Percentiles rank a stretch among this genome's conserved stretches.
Evolutionary conservation across 2,113 vertebrate species (phyloP).

Genomic region (Chaenocephalus aceratus): DNA sequence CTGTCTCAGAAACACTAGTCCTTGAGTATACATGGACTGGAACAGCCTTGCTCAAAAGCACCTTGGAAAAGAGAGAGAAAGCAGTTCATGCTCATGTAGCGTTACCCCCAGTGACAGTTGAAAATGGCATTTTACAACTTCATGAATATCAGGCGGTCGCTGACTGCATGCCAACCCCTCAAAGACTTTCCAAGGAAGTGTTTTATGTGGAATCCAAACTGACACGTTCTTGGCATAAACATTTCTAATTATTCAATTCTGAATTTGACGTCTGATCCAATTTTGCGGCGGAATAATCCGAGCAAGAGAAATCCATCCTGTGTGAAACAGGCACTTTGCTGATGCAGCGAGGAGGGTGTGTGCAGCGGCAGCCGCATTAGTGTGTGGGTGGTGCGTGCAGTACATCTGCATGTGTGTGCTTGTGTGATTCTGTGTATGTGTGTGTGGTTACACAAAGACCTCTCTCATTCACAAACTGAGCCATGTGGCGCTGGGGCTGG

Average conservation of each 20-base stretch:
- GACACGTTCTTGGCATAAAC: constrained; percentile 30
- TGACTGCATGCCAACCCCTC: constrained; percentile 42
- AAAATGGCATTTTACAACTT: constrained; percentile 63
- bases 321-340: constrained; percentile 59
- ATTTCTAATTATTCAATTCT: constrained; percentile 42
- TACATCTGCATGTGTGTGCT: constrained; percentile 46
- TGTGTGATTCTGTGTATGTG: background rate
- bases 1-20: background rate
- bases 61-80: background rate
- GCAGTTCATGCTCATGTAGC: constrained; percentile 11
- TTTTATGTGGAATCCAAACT: constrained; percentile 28
- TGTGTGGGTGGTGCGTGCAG: constrained; percentile 58
- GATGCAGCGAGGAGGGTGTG: constrained; percentile 63
- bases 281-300: constrained; percentile 31
- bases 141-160: constrained; percentile 33
- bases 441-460: constrained; percentile 40
- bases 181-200: constrained; percentile 48
- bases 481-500: constrained; percentile 58
- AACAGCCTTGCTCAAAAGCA: constrained; percentile 21
- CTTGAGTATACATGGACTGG: background rate
- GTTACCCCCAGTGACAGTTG: constrained; percentile 29
- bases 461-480: constrained; percentile 75
- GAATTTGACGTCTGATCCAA: constrained; percentile 48
- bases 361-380: constrained; percentile 53
- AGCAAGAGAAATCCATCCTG: constrained; percentile 38